Conservation (phyloP, 2,113 vertebrate species). For the Panthera tigris region DNA sequence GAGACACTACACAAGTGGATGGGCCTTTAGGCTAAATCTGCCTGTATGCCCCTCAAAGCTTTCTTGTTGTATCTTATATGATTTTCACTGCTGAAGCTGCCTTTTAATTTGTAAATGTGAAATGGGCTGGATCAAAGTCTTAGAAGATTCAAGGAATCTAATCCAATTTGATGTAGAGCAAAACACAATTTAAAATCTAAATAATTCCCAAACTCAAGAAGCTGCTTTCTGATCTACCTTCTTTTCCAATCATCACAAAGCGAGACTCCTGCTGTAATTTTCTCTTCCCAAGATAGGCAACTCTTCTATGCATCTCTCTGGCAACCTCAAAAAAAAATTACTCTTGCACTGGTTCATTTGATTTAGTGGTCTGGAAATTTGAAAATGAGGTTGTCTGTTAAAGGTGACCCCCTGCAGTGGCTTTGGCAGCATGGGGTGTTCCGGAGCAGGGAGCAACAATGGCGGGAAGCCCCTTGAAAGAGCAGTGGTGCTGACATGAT, state of each 20-base stretch:
- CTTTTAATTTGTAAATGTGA: slow-evolving; percentile 71
- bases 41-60: neutral
- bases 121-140: slow-evolving; percentile 63
- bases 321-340: slow-evolving; percentile 51
- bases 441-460: slow-evolving; percentile 18
- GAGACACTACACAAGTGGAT: neutral
- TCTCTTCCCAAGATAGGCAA: slow-evolving; percentile 49
- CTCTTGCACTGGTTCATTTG: slow-evolving; percentile 32
- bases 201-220: slow-evolving; percentile 55
- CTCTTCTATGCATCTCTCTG: slow-evolving; percentile 52
- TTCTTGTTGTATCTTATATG: slow-evolving; percentile 40
- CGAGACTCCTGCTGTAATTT: slow-evolving; percentile 8
- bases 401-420: slow-evolving; percentile 48
- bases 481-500: slow-evolving; percentile 39
- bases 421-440: slow-evolving; percentile 27
- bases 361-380: slow-evolving; percentile 67
- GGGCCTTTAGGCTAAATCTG: neutral
- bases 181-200: slow-evolving; percentile 61
- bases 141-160: slow-evolving; percentile 53
- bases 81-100: slow-evolving; percentile 48
- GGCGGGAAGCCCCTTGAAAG: neutral
- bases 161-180: slow-evolving; percentile 55
- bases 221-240: slow-evolving; percentile 49
- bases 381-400: slow-evolving; percentile 66
- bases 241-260: slow-evolving; percentile 47